Base-by-base conservation (phyloP, 2,797 vertebrate species). In the Epinephelus awoara region DNA sequence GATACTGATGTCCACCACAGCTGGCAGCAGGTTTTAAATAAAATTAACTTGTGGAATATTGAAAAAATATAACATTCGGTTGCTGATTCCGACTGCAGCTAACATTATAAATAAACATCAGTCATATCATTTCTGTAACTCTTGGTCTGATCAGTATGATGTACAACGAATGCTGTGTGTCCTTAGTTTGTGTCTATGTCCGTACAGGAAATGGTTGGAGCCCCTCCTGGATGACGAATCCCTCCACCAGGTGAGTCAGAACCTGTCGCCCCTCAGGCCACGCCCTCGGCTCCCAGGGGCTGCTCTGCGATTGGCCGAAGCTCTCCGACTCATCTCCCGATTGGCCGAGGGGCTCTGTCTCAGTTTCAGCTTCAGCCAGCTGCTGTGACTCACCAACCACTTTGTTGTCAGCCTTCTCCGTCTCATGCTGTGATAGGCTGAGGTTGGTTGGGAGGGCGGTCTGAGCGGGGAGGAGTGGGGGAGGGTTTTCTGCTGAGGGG, bases 201-300 rank as follows among this genome's bases (percentile, higher is more conserved):
- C 87, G 17, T 96, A 99, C 98, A 90, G 98, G 98, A 93, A 99
- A 99, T 0, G 98, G 98, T 55, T 98, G 96, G 72, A 99, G 94
- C 0, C 98, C 98, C 82, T 99, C 98, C 94, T 99, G 98, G 92
- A 99, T 99, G 87, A 99, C 97, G 77, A 99, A 99, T 21, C 98
- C 98, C 89, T 99, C 98, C 34, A 99, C 98, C 79, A 99, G 97
- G 49, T 99, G 98, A 59, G 97, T 99, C 79, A 99, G 93, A 80
- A 99, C 97, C 92, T 97, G 96, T 11, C 96, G 85, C 1, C 93
- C 94, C 75, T 91, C 91, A 0, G 94, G 94, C 94, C 94, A 94
- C 55, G 57, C 75, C 85, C 50, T 91, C 0, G 80, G 82, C 74
- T 89, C 89, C 92, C 93, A 93, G 71, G 77, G 69, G 58, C 80